Evolutionary conservation across 2,797 vertebrate species (phyloP).

Genomic region (Lepus oiostolus): DNA sequence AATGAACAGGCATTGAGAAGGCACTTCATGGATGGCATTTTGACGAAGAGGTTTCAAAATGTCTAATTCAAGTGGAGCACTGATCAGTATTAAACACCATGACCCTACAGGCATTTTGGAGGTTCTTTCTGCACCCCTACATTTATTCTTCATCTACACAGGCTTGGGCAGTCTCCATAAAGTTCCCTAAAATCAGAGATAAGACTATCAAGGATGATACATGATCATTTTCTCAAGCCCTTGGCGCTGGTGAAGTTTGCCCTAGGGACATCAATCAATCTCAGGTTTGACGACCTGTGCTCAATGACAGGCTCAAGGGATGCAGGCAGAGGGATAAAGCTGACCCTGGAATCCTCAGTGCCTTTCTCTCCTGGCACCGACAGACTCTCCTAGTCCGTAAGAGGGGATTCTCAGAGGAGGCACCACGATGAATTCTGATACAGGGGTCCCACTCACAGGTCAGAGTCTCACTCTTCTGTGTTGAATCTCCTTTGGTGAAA

Average conservation of each 20-base stretch:
- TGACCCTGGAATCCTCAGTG: not conserved
- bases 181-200: not conserved
- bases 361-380: not conserved
- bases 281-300: not conserved
- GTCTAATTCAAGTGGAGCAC: constrained; percentile 45
- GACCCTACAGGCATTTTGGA: not conserved
- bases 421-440: not conserved
- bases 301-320: not conserved
- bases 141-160: constrained; percentile 14
- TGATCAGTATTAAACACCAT: not conserved
- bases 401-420: not conserved
- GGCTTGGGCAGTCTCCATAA: not conserved
- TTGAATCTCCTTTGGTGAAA: not conserved
- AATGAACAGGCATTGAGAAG: not conserved
- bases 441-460: not conserved
- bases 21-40: not conserved
- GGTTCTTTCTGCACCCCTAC: not conserved
- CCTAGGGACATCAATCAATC: not conserved
- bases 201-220: not conserved
- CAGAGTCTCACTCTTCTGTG: not conserved
- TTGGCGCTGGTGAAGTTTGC: not conserved
- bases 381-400: not conserved
- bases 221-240: constrained; percentile 36
- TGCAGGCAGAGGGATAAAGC: fast-evolving
- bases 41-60: not conserved